Base-by-base conservation (phyloP, 1,140 invertebrate genomes). In the Rhyzopertha dominica region DNA sequence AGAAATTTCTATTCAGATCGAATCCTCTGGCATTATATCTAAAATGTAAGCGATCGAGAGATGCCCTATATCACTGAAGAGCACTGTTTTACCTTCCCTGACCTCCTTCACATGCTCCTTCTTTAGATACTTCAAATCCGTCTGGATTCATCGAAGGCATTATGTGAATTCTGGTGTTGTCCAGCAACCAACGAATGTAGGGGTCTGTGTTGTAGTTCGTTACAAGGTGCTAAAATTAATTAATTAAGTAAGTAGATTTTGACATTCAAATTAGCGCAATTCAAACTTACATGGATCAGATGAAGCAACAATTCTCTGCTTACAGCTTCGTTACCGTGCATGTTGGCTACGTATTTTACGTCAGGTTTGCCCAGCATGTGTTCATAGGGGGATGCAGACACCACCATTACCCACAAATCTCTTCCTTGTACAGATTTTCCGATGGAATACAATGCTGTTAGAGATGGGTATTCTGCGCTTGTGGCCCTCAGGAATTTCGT, bases 321-420 rank as follows among this genome's bases (percentile, higher is more conserved):
- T 2, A 77, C 71, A 1, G 72, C 71, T 58, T 78, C 71, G 51
- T 75, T 74, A 17, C 77, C 75, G 54, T 78, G 75, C 56, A 78
- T 75, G 51, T 77, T 77, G 23, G 68, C 75, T 13, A 78, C 65
- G 17, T 74, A 67, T 61, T 79, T 78, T 3, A 78, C 70, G 53
- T 78, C 74, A 14, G 75, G 75, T 20, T 72, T 65, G 9, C 69
- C 63, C 22, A 77, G 60, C 55, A 61, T 67, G 43, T 69, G 70
- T 60, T 62, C 67, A 58, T 56, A 58, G 20, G 47, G 69, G 46
- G 53, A 67, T 56, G 63, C 72, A 0, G 76, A 70, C 5, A 82
- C 67, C 49, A 79, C 70, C 52, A 81, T 55, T 5, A 80, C 78
- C 77, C 76, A 80, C 17, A 83, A 63, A 19, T 79, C 70, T 40